These are phyloP conservation scores for Pseudomugil gertrudae DNA, from an alignment of 2,797 vertebrate genomes.

Conservation along the genomic window DNA sequence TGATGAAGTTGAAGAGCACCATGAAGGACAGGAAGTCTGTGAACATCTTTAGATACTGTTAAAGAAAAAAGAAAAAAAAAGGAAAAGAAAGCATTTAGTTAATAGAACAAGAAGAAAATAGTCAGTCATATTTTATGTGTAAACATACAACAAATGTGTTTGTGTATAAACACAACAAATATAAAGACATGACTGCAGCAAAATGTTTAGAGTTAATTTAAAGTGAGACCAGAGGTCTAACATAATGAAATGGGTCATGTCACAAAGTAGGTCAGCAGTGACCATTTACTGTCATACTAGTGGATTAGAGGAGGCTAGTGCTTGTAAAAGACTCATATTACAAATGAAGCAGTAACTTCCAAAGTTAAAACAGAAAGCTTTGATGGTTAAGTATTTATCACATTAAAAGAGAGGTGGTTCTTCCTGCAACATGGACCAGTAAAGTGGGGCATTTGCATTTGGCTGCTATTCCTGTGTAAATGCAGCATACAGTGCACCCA, in stretches of 20 bases:
- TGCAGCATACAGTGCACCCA: background rate
- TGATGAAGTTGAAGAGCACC: constrained; percentile 99
- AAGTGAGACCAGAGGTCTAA: background rate
- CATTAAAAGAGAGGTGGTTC: constrained; percentile 1
- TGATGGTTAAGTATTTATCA: constrained; percentile 7
- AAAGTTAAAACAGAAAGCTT: constrained; percentile 4
- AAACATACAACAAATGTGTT: background rate
- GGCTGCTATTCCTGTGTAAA: background rate
- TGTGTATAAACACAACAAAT: background rate
- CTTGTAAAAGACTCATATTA: constrained; percentile 22
- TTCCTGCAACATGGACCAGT: background rate
- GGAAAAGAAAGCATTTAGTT: background rate
- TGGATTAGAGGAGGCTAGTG: background rate
- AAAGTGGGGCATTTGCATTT: constrained; percentile 1
- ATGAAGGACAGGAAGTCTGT: constrained; percentile 98
- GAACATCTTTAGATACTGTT: constrained; percentile 95
- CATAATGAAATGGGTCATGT: constrained; percentile 16
- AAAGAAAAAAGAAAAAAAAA: constrained; percentile 1
- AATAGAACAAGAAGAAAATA: background rate
- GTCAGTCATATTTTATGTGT: background rate
- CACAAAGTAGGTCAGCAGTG: background rate
- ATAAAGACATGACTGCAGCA: background rate
- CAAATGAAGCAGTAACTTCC: constrained; percentile 3
- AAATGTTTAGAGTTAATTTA: background rate
- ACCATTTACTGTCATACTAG: background rate